phyloP scores from a whole-genome alignment of 2,888 invertebrate species.

The Amorpha juglandis region DNA sequence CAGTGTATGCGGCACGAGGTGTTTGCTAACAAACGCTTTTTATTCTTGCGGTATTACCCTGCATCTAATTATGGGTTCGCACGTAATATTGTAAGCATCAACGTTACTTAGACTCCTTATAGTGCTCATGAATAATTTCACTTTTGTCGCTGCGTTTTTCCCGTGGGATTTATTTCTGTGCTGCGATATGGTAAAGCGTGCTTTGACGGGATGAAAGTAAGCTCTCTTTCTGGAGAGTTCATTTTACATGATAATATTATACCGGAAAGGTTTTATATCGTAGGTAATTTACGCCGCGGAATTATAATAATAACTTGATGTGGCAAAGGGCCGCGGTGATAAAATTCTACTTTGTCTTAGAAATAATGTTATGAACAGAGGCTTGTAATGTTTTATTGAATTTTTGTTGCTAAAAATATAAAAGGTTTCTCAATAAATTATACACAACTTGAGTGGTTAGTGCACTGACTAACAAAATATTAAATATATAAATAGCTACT shows the following conservation, averaged over 20 bases:
- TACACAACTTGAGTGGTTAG: too few species aligned
- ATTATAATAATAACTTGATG: not conserved
- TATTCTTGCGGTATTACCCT: not conserved
- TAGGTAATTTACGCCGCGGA: not conserved
- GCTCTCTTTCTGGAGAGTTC: not conserved
- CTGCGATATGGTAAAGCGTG: not conserved
- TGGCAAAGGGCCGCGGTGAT: not conserved
- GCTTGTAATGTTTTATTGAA: not conserved
- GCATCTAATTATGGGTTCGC: constrained; percentile 6
- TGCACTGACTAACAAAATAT: too few species aligned
- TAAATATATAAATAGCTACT: too few species aligned
- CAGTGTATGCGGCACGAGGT: not conserved
- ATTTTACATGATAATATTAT: not conserved
- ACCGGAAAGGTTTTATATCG: not conserved
- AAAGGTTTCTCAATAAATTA: too few species aligned
- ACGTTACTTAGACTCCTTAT: not conserved
- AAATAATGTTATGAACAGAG: not conserved
- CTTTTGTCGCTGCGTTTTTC: not conserved
- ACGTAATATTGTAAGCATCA: constrained; percentile 1
- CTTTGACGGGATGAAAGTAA: constrained; percentile 16
- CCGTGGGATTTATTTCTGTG: not conserved
- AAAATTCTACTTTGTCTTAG: not conserved
- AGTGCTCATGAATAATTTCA: constrained; percentile 4
- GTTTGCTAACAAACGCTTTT: not conserved
- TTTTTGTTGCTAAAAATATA: not conserved